Evolutionary conservation across 2,797 vertebrate genomes (phyloP), one percentile per base, ranked within the genome.

Genomic region (Phaenicophaeus curvirostris): DNA sequence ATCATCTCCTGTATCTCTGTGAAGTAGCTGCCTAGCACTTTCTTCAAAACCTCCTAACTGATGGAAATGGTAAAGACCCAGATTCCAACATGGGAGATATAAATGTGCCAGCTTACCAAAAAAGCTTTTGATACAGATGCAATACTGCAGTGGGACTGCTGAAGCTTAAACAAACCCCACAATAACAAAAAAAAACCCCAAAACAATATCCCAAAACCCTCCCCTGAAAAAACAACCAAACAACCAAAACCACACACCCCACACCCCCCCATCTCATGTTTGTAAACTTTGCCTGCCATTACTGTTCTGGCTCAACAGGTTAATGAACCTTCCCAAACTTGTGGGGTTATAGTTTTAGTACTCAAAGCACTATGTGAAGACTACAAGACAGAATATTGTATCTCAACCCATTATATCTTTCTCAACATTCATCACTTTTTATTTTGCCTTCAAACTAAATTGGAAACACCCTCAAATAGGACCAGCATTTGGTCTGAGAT

Each of bases 211-310:
- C 19, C 20, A 11, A 41, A 55, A 11, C 19, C 16, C 28, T 21
- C 37, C 27, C 11, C 12, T 4, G 16, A 9, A 59, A 74, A 18
- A 41, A 30, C 28, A 62, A 39, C 25, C 35, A 39, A 28, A 4
- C 31, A 42, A 42, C 50, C 19, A 24, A 66, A 66, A 46, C 25
- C 6, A 41, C 25, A 12, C 72, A 33, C 1, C 4, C 66, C 11
- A 39, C 23, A n/a, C 39, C 39, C 39, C 13, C 9, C 20, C 8
- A 4, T 31, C 44, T 0, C 7, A 11, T 3, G 4, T 31, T 63
- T 76, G 11, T 21, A 68, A 85, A 57, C 25, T 42, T 21, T 23
- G 33, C 16, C 15, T 6, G 14, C 21, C 39, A 39, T 1, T 3
- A 42, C 42, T 68, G 7, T 54, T 87, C 30, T 48, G 71, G 6